Evolutionary conservation across 1,140 invertebrate genomes (phyloP).

Genomic region (Drosophila tristis): DNA sequence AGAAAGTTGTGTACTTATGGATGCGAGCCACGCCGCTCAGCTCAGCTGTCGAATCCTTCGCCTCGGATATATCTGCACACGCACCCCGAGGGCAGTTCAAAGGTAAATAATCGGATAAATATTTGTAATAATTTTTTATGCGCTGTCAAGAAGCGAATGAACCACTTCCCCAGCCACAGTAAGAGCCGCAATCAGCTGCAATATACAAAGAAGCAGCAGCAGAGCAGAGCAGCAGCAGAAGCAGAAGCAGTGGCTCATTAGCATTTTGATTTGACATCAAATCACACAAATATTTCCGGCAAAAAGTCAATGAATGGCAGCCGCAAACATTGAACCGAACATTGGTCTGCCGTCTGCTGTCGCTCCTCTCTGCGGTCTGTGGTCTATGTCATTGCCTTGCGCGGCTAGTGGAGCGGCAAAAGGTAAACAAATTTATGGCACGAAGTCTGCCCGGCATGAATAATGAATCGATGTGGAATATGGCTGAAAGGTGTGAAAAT

Average conservation of each 20-base stretch:
- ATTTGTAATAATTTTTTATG: slow-evolving; percentile 56
- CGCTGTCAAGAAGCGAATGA: slow-evolving; percentile 1
- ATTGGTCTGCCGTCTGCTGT: too few species aligned
- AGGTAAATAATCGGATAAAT: slow-evolving; percentile 75
- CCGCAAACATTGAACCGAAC: slow-evolving; percentile 57
- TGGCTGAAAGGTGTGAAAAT: slow-evolving; percentile 19
- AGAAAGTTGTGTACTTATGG: slow-evolving; percentile 45
- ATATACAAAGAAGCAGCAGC: too few species aligned
- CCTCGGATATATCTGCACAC: slow-evolving; percentile 15
- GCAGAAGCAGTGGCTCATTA: slow-evolving; percentile 44
- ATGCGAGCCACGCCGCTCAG: slow-evolving; percentile 51
- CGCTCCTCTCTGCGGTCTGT: slow-evolving; percentile 13
- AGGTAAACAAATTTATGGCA: slow-evolving; percentile 44
- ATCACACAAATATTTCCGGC: slow-evolving; percentile 66
- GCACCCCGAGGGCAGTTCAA: slow-evolving; percentile 47
- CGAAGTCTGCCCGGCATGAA: slow-evolving; percentile 7
- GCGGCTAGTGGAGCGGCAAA: slow-evolving; percentile 45
- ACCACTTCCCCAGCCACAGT: slow-evolving; percentile 21
- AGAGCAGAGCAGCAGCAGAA: too few species aligned
- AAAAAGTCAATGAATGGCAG: slow-evolving; percentile 16
- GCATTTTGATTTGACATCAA: slow-evolving; percentile 68
- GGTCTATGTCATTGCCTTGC: slow-evolving; percentile 51
- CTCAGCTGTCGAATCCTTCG: slow-evolving; percentile 15
- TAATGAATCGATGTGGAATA: slow-evolving; percentile 17
- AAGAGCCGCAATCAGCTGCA: slow-evolving; percentile 50